These are phyloP conservation scores for Glandiceps talaboti DNA, from an alignment of 53 echinoderm and acorn worm genomes.

Conservation along the genomic window DNA sequence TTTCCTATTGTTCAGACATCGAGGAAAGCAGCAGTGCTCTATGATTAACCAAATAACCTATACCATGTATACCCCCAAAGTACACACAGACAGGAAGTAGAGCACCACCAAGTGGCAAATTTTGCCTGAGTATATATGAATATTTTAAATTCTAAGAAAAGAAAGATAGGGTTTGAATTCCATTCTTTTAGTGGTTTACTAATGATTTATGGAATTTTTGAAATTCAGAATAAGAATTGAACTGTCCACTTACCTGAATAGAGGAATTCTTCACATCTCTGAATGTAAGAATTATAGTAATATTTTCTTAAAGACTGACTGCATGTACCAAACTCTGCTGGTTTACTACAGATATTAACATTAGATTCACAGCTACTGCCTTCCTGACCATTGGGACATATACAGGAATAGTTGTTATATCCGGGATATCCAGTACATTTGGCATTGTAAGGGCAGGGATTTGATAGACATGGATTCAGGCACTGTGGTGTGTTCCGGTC, in stretches of 20 bases:
- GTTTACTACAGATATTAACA: constrained; percentile 71
- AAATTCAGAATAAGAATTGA: too few species aligned
- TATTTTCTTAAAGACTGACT: constrained; percentile 34
- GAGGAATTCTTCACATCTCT: constrained; percentile 67
- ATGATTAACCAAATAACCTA: too few species aligned
- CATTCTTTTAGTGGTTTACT: too few species aligned
- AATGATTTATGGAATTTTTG: too few species aligned
- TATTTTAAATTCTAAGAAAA: too few species aligned
- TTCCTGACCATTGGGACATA: constrained; percentile 62
- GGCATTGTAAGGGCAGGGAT: constrained; percentile 69
- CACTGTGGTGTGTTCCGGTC: constrained; percentile 44
- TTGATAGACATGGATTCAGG: constrained; percentile 48
- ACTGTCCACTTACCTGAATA: constrained; percentile 57
- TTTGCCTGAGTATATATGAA: too few species aligned
- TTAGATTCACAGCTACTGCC: constrained; percentile 66
- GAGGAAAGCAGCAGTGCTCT: too few species aligned
- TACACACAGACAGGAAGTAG: too few species aligned
- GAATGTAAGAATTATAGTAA: constrained; percentile 67
- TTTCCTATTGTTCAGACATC: too few species aligned
- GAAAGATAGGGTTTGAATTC: too few species aligned
- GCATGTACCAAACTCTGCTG: constrained; percentile 38
- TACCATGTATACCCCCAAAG: too few species aligned
- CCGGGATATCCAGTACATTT: constrained; percentile 55
- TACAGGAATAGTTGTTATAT: constrained; percentile 56
- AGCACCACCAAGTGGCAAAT: too few species aligned